Evolutionary conservation across 2,888 invertebrate genomes (phyloP).

Genomic region (Drosophila limbata): DNA sequence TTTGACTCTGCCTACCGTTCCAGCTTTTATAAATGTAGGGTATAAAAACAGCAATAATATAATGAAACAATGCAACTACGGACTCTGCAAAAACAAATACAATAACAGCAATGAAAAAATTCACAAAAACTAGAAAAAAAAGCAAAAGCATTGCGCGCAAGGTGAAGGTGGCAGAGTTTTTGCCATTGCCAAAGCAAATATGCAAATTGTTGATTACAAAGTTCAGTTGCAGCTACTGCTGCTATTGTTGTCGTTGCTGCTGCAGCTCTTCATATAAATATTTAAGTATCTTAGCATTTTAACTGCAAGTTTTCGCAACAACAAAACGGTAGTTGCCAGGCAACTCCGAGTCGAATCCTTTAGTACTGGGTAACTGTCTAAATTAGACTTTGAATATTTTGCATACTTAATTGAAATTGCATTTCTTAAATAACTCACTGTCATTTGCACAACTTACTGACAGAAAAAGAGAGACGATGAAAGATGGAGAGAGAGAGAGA

Average conservation of each 20-base stretch:
- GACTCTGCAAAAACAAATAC: conserved; percentile 27
- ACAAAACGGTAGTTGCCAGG: conserved; percentile 45
- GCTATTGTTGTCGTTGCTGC: conserved; percentile 9
- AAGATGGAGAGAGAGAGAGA: conserved; percentile 2
- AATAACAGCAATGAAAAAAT: conserved; percentile 31
- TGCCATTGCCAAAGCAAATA: conserved; percentile 76
- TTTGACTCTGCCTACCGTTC: too few species aligned
- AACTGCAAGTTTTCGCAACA: conserved; percentile 45
- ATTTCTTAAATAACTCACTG: conserved; percentile 79
- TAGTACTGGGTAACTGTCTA: conserved; percentile 57
- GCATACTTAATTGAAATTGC: conserved; percentile 79
- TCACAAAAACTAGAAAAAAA: conserved; percentile 16
- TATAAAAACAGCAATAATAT: conserved; percentile 7
- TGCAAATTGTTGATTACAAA: conserved; percentile 81
- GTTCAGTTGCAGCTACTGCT: conserved; percentile 55
- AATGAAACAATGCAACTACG: conserved; percentile 30
- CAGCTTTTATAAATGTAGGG: neutral
- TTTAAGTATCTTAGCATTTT: conserved; percentile 75
- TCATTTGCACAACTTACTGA: conserved; percentile 56
- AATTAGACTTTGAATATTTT: conserved; percentile 80
- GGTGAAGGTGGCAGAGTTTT: conserved; percentile 70
- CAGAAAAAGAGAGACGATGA: neutral
- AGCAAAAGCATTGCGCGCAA: conserved; percentile 51
- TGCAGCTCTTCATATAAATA: conserved; percentile 67
- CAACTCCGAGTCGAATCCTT: conserved; percentile 21